Evolutionary conservation across 1,140 invertebrate species (phyloP).

Genomic region (Neodiprion pinetum): DNA sequence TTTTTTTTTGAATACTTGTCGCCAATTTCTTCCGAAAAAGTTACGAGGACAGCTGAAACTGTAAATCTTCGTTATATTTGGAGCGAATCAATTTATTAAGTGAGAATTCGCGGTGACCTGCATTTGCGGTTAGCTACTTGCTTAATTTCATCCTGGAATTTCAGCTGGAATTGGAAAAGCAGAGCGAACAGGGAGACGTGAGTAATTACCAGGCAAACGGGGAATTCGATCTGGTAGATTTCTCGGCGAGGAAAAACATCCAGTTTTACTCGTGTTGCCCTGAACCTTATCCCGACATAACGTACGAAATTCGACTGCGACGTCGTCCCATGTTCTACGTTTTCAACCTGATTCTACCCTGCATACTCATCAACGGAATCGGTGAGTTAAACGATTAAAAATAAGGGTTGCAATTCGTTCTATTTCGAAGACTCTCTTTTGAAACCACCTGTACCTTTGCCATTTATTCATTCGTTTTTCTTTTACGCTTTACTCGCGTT

Average conservation of each 20-base stretch:
- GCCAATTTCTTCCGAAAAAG: too few species aligned
- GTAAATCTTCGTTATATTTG: too few species aligned
- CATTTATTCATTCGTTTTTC: too few species aligned
- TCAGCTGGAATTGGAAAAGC: conserved; percentile 75
- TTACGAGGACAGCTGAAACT: too few species aligned
- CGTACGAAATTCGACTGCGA: conserved; percentile 75
- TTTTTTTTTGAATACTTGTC: too few species aligned
- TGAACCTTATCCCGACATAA: conserved; percentile 71
- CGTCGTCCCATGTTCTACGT: conserved; percentile 89
- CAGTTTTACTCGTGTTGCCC: conserved; percentile 76
- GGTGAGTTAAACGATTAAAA: conserved; percentile 60
- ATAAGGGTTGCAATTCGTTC: not conserved
- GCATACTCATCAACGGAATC: conserved; percentile 87
- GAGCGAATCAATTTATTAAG: too few species aligned
- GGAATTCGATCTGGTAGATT: conserved; percentile 80
- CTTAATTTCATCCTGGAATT: not conserved
- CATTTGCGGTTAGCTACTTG: too few species aligned
- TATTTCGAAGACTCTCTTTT: not conserved
- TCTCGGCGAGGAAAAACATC: conserved; percentile 74
- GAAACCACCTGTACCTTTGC: too few species aligned
- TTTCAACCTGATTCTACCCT: conserved; percentile 90
- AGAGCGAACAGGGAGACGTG: conserved; percentile 76
- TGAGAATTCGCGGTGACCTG: too few species aligned
- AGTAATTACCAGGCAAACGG: conserved; percentile 82
- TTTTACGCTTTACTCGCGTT: too few species aligned